Percentiles rank a stretch among this genome's conserved stretches.
Evolutionary conservation across 2,888 invertebrate genomes (phyloP).

Genomic region (Coremacera marginata): DNA sequence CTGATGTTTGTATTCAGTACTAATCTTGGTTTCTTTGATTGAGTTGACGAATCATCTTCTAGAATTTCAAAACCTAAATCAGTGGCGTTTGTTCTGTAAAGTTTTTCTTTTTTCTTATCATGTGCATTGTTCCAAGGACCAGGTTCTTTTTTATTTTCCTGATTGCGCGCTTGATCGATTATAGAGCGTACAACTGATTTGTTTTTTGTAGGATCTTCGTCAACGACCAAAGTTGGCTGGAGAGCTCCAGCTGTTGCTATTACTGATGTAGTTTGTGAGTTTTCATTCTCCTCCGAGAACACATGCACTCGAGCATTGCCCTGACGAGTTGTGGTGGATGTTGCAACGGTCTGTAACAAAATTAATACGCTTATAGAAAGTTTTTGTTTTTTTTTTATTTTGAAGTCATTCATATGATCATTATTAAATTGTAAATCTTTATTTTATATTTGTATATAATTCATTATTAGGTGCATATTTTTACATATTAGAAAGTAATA

Average conservation of each 20-base stretch:
- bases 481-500: too few species aligned
- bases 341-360: slow-evolving; percentile 45
- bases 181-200: slow-evolving; percentile 70
- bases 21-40: neutral
- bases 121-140: slow-evolving; percentile 76
- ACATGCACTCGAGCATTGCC: slow-evolving; percentile 54
- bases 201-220: neutral
- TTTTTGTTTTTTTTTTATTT: neutral
- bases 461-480: too few species aligned
- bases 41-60: slow-evolving; percentile 57
- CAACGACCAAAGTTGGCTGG: neutral
- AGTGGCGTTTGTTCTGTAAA: slow-evolving; percentile 51
- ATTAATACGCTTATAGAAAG: neutral
- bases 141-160: slow-evolving; percentile 80
- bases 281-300: slow-evolving; percentile 62
- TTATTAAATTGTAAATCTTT: too few species aligned
- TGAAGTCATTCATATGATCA: too few species aligned
- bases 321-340: slow-evolving; percentile 35
- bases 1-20: neutral
- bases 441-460: too few species aligned
- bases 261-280: slow-evolving; percentile 48
- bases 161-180: slow-evolving; percentile 72
- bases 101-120: slow-evolving; percentile 55
- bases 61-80: slow-evolving; percentile 63
- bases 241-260: slow-evolving; percentile 6